Conservation (phyloP, 2,888 invertebrate genomes). For the Axea sp. region DNA sequence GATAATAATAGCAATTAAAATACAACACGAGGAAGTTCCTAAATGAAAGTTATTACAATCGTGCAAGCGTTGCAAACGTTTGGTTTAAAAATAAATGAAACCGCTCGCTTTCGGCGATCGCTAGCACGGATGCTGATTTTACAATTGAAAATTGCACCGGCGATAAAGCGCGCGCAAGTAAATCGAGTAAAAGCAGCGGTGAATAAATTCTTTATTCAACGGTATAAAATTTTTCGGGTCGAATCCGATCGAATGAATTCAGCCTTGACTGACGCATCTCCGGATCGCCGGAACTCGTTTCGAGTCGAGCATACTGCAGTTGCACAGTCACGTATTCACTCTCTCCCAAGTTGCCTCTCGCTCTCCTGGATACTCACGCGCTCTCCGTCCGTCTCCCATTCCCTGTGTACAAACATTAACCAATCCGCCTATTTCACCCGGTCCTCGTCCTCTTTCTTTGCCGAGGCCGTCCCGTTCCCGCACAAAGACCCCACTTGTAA, state of each 20-base stretch:
- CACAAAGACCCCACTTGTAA: slow-evolving; percentile 50
- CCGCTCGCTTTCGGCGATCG: too few relatives aligned
- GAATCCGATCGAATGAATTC: slow-evolving; percentile 32
- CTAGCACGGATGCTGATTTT: too few relatives aligned
- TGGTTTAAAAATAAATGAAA: too few relatives aligned
- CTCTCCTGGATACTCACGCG: slow-evolving; percentile 25
- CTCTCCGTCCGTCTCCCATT: slow-evolving; percentile 36
- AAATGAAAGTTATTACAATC: too few relatives aligned
- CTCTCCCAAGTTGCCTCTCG: slow-evolving; percentile 40
- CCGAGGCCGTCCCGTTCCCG: slow-evolving; percentile 33
- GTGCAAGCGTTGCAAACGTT: too few relatives aligned
- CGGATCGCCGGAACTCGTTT: slow-evolving; percentile 65
- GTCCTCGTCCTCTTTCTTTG: slow-evolving; percentile 33
- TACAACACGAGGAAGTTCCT: too few relatives aligned
- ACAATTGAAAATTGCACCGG: too few relatives aligned
- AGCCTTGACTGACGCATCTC: slow-evolving; percentile 50
- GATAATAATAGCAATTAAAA: too few relatives aligned
- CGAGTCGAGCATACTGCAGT: slow-evolving; percentile 69
- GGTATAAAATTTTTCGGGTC: too few relatives aligned
- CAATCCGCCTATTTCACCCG: slow-evolving; percentile 55
- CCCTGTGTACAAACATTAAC: slow-evolving; percentile 57
- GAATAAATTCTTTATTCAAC: too few relatives aligned
- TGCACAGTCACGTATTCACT: slow-evolving; percentile 70
- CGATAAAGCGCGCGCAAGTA: too few relatives aligned
- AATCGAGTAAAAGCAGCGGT: too few relatives aligned